A percentile compares a stretch with the other conserved stretches of the same genome.
phyloP scores from a whole-genome alignment of 2,113 vertebrate species.

The Corvus moneduloides region DNA sequence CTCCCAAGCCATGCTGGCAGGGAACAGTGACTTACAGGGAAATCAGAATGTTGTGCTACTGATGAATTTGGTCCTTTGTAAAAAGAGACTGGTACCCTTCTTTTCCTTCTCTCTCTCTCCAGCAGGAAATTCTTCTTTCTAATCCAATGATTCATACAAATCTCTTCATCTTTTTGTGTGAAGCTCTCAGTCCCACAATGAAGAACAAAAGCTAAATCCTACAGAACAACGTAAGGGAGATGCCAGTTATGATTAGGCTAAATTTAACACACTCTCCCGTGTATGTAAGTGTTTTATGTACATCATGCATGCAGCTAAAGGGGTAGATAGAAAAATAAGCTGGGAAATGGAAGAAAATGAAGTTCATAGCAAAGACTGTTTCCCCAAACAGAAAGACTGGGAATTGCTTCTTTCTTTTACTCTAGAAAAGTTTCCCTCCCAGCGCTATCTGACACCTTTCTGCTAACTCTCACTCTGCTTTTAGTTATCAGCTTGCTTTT shows the following conservation, averaged over 20 bases:
- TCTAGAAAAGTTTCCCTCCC: background rate
- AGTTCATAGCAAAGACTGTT: background rate
- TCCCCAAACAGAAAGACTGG: background rate
- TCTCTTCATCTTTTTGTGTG: background rate
- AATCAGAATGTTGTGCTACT: background rate
- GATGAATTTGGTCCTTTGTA: background rate
- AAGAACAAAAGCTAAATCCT: conserved; percentile 35
- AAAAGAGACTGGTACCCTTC: background rate
- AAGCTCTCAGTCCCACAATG: background rate
- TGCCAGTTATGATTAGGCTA: background rate
- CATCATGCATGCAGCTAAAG: background rate
- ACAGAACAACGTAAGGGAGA: conserved; percentile 1
- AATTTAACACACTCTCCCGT: background rate
- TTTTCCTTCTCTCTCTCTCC: background rate
- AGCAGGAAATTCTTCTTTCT: background rate
- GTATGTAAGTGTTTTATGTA: conserved; percentile 4
- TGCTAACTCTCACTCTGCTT: background rate
- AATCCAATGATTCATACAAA: background rate
- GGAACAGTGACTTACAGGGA: background rate
- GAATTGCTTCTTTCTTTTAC: background rate
- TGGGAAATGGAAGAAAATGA: background rate
- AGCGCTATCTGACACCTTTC: background rate
- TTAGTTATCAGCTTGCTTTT: background rate
- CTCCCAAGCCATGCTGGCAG: background rate
- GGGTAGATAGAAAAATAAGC: background rate